Percentiles rank a stretch among this genome's conserved stretches.
These are phyloP conservation scores for Ageneiosus marmoratus DNA, from an alignment of 2,113 vertebrate genomes.

Conservation along the genomic window DNA sequence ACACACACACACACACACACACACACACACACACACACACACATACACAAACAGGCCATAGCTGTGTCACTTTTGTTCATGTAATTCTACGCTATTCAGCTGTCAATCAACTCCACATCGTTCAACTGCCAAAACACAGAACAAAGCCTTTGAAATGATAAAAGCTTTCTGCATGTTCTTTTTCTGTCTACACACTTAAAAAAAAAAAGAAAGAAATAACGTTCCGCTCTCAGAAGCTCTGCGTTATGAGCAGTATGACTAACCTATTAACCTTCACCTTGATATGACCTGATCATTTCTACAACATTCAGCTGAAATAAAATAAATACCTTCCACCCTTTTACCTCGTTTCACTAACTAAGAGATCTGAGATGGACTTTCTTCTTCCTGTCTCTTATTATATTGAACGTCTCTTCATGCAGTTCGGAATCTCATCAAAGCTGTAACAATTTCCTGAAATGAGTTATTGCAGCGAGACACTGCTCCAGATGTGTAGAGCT, in stretches of 20 bases:
- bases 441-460: neutral
- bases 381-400: neutral
- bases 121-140: slow-evolving; percentile 22
- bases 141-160: slow-evolving; percentile 5
- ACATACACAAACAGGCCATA: neutral
- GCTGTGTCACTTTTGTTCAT: slow-evolving; percentile 16
- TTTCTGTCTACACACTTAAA: neutral
- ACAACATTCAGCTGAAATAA: neutral
- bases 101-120: slow-evolving; percentile 43
- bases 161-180: slow-evolving; percentile 15
- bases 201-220: neutral
- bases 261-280: neutral
- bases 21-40: slow-evolving; percentile 19
- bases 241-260: neutral
- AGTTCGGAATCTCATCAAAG: neutral
- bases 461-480: neutral
- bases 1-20: neutral
- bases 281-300: no score
- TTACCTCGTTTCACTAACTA: no score
- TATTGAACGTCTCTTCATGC: neutral
- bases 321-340: neutral
- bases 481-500: no score
- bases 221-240: neutral
- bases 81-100: slow-evolving; percentile 21
- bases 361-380: no score